Conservation (phyloP, 2,113 vertebrate species). For the Pluvianellus socialis region DNA sequence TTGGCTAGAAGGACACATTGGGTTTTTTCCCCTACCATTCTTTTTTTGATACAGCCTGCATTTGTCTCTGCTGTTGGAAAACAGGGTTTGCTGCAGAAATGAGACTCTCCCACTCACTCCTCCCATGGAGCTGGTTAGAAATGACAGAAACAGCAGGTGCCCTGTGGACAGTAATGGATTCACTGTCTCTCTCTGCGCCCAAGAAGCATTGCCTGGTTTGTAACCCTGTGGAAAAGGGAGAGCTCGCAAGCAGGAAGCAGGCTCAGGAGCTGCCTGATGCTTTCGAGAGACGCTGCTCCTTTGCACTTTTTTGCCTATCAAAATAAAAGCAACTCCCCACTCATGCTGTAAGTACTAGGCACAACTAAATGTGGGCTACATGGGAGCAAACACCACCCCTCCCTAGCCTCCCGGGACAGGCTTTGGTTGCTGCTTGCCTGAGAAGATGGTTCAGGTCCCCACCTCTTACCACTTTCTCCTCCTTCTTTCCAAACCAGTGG, state of each 20-base stretch:
- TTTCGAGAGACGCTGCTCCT: neutral
- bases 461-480: neutral
- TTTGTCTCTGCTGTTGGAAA: conserved; percentile 40
- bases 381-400: neutral
- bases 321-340: neutral
- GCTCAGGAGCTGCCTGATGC: neutral
- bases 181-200: neutral
- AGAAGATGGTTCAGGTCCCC: neutral
- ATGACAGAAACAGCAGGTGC: conserved; percentile 11
- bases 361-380: neutral
- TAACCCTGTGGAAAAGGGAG: neutral
- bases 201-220: neutral
- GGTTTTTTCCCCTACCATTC: neutral
- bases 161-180: neutral
- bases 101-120: conserved; percentile 26
- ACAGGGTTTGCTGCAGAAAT: conserved; percentile 27
- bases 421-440: neutral
- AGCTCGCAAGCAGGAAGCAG: neutral
- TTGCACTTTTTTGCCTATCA: neutral
- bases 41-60: neutral
- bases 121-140: neutral
- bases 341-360: neutral
- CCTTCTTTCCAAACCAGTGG: neutral
- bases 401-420: neutral
- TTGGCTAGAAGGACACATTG: neutral